Conservation (phyloP, 1,140 invertebrate genomes). For the Pseudachorutes palmiensis region DNA sequence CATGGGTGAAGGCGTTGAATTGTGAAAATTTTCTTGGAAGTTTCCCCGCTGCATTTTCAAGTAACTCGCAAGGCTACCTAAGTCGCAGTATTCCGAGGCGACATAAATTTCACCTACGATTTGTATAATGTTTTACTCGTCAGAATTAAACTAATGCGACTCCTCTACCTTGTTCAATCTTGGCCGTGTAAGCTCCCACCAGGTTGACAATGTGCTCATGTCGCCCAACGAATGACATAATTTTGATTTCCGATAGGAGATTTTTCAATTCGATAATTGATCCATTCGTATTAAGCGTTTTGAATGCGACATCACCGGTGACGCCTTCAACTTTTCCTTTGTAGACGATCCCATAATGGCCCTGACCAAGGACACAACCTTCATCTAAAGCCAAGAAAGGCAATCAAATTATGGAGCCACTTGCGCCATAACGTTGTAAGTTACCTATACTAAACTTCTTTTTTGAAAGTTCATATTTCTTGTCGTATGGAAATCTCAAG, state of each 20-base stretch:
- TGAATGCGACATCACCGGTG: slow-evolving; percentile 15
- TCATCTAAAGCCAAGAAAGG: background rate
- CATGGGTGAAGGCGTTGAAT: background rate
- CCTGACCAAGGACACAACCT: slow-evolving; percentile 1
- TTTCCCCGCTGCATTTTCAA: background rate
- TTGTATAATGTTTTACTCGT: background rate
- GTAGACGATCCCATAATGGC: slow-evolving; percentile 21
- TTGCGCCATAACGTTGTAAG: too few relatives aligned
- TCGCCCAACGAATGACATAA: slow-evolving; percentile 6
- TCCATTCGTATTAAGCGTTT: slow-evolving; percentile 10
- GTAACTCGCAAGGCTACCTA: background rate
- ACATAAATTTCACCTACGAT: slow-evolving; percentile 15
- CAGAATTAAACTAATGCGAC: background rate
- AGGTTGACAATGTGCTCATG: slow-evolving; percentile 15
- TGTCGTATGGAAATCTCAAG: background rate
- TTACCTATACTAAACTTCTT: slow-evolving; percentile 15
- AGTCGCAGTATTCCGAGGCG: background rate
- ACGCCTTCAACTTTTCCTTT: slow-evolving; percentile 11
- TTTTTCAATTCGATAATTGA: slow-evolving; percentile 4
- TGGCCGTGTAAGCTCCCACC: slow-evolving; percentile 3
- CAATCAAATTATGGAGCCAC: too few relatives aligned
- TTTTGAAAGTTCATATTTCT: background rate
- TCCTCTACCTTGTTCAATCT: background rate
- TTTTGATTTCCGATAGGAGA: slow-evolving; percentile 16
- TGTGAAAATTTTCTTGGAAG: background rate